phyloP scores from a whole-genome alignment of 2,113 vertebrate genomes.

The Rhabdornis inornatus region DNA sequence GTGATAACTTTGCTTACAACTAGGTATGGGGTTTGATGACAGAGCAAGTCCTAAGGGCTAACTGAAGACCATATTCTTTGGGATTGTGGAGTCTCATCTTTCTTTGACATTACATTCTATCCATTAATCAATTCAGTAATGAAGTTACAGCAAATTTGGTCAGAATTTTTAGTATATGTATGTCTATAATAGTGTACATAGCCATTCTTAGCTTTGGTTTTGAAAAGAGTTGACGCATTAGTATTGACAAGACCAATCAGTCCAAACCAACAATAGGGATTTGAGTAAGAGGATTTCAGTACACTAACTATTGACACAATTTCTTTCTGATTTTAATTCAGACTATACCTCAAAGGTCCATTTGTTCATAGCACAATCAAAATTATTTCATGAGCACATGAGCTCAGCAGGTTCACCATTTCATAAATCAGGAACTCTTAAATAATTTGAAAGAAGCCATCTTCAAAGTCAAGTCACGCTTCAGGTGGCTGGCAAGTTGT shows the following conservation, averaged over 20 bases:
- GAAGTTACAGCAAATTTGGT: background rate
- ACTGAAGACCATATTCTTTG: background rate
- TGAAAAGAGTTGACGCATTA: background rate
- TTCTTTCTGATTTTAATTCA: background rate
- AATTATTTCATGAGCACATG: background rate
- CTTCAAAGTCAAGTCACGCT: background rate
- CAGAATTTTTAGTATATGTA: background rate
- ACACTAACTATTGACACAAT: background rate
- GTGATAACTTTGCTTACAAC: background rate
- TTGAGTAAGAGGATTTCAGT: background rate
- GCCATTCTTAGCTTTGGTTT: background rate
- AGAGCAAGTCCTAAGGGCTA: background rate
- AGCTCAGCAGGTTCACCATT: background rate
- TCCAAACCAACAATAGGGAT: background rate
- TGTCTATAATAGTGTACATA: background rate
- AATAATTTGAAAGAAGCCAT: background rate
- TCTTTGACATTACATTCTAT: background rate
- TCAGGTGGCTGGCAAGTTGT: background rate
- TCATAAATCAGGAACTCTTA: background rate
- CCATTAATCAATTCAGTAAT: background rate
- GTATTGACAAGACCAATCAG: background rate
- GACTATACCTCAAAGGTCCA: background rate
- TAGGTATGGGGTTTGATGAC: rapidly evolving
- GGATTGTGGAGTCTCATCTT: background rate
- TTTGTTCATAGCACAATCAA: background rate